Evolutionary conservation across 2,888 invertebrate species (phyloP).

Genomic region (Heliconius ethilla): DNA sequence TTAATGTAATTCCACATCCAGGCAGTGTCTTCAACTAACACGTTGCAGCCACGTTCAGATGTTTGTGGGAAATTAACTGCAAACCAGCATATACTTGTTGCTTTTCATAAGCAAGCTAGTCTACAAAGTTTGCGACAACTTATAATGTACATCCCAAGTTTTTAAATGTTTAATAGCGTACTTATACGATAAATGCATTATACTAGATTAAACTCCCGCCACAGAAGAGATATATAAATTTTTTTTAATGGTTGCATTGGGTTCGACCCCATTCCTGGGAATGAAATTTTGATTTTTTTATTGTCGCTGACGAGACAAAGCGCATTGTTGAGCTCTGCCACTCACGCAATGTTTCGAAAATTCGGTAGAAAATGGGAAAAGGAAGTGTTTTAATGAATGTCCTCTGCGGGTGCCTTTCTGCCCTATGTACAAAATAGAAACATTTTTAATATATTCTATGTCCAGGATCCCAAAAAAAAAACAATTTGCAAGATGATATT

Average conservation of each 20-base stretch:
- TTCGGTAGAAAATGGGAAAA: too few species aligned
- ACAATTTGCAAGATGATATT: background rate
- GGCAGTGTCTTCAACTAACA: conserved; percentile 63
- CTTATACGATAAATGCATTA: background rate
- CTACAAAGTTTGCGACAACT: conserved; percentile 53
- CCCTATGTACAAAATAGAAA: too few species aligned
- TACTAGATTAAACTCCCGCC: background rate
- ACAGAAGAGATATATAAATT: background rate
- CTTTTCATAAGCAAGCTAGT: conserved; percentile 48
- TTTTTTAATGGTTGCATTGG: too few species aligned
- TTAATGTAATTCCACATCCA: conserved; percentile 62
- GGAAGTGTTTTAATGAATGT: too few species aligned
- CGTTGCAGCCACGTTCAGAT: conserved; percentile 70
- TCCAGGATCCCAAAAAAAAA: too few species aligned
- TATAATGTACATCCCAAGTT: background rate
- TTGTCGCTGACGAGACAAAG: too few species aligned
- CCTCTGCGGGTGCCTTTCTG: too few species aligned
- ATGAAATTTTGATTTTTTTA: too few species aligned
- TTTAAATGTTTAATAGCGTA: background rate
- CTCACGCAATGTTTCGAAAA: too few species aligned
- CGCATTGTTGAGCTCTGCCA: too few species aligned
- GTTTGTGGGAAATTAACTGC: conserved; percentile 66
- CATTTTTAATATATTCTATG: too few species aligned
- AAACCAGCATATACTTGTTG: conserved; percentile 55
- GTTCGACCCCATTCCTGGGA: too few species aligned